Evolutionary conservation across 2,113 vertebrate species (phyloP), one percentile per base, ranked within the genome.

Genomic region (Hippocampus guttulatus): DNA sequence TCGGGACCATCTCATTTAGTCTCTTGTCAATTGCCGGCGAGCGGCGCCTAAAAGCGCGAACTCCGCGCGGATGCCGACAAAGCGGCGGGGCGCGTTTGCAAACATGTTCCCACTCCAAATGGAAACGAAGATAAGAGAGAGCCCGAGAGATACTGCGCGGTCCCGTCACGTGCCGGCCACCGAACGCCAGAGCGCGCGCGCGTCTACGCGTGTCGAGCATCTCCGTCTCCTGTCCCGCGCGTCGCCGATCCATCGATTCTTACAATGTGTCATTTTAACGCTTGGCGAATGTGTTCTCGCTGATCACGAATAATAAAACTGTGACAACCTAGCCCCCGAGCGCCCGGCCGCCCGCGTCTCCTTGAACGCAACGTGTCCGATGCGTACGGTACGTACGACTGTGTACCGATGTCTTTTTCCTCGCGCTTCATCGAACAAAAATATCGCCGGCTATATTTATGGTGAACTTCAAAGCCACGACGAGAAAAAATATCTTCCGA

Each of bases 291-390:
- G 79, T 85, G 73, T 86, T 81, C 82, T 74, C 67, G 78, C 77
- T 81, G 23, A 78, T 76, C 81, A 80, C 67, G 81, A 76, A 61
- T 33, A 90, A 91, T 88, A 85, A 90, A 81, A 85, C 81, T 91
- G 84, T 88, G 88, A 89, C 69, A 52, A 76, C 52, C 70, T 63
- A 21, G 40, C 71, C 69, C 30, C n/a, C n/a, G 25, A 64, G 3
- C 8, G 47, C 60, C 27, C 54, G 23, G 20, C 58, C 45, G 60
- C 9, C 43, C 66, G 40, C 23, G 8, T 55, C 49, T 61, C 33
- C 49, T 5, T 70, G 51, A 18, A 5, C 16, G 18, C 12, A 15
- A 6, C 5, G 23, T 25, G 9, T 18, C 27, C 11, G 2, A 33
- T 61, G 20, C 23, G 14, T 45, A 10, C 3, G n/a, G n/a, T n/a